Evolutionary conservation across 2,797 vertebrate genomes (phyloP).

Genomic region (Hypotaenidia okinawae): DNA sequence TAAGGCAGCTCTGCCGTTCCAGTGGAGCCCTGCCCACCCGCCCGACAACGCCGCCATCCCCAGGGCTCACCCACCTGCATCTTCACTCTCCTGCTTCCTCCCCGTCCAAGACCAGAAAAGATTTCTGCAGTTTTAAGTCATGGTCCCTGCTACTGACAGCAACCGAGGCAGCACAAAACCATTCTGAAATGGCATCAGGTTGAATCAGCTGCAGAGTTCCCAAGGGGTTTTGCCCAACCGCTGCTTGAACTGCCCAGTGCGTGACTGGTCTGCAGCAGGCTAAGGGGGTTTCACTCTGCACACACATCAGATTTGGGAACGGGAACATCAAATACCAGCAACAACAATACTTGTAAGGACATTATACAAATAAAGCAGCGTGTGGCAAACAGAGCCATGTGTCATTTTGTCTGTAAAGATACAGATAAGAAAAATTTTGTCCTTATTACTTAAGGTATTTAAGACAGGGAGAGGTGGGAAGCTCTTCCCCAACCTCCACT

Average conservation of each 20-base stretch:
- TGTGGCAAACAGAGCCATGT: neutral
- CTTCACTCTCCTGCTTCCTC: neutral
- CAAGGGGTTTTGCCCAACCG: neutral
- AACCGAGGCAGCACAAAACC: neutral
- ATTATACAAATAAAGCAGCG: neutral
- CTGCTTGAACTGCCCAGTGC: neutral
- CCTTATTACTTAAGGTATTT: neutral
- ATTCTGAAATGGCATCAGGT: neutral
- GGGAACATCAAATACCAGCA: neutral
- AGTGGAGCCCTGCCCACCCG: fast-evolving
- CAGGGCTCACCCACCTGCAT: fast-evolving
- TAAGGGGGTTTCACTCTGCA: neutral
- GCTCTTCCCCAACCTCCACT: neutral
- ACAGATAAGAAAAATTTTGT: neutral
- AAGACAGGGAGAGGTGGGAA: neutral
- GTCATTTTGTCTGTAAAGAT: neutral
- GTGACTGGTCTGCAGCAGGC: neutral
- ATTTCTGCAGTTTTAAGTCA: neutral
- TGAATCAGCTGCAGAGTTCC: neutral
- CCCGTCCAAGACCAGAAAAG: neutral
- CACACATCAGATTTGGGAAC: fast-evolving
- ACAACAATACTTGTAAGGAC: neutral
- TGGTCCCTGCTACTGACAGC: fast-evolving
- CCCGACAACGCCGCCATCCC: fast-evolving
- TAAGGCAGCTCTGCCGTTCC: fast-evolving